A percentile compares a stretch with the other conserved stretches of the same genome.
phyloP scores from a whole-genome alignment of 2,797 vertebrate species.

The Odontamblyopus lacepedii region DNA sequence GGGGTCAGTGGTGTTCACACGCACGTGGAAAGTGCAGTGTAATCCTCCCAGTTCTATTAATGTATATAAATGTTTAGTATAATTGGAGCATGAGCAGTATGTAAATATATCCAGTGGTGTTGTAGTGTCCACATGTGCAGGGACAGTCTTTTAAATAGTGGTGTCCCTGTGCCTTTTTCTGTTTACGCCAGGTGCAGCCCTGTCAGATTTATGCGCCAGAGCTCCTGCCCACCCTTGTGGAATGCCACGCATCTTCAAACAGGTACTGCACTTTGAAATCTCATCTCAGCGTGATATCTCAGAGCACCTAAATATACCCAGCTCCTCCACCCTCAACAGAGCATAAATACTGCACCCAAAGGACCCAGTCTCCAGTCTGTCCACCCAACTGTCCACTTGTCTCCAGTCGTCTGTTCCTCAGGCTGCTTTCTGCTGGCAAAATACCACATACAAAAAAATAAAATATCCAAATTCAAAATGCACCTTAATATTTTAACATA shows the following conservation, averaged over 20 bases:
- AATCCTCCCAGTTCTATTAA: no score
- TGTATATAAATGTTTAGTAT: background rate
- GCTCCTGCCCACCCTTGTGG: constrained; percentile 72
- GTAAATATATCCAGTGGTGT: constrained; percentile 66
- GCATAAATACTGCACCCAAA: constrained; percentile 69
- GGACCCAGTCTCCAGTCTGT: constrained; percentile 65
- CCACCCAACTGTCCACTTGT: constrained; percentile 68
- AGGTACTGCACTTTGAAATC: constrained; percentile 81
- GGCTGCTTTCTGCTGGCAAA: background rate
- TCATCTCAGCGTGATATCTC: constrained; percentile 73
- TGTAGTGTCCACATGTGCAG: constrained; percentile 66
- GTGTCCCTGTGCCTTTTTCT: constrained; percentile 62
- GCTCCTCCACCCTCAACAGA: constrained; percentile 58
- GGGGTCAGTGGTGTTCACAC: no score
- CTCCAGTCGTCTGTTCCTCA: constrained; percentile 52
- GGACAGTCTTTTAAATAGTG: constrained; percentile 65
- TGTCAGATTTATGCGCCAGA: constrained; percentile 73
- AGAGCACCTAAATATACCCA: constrained; percentile 75
- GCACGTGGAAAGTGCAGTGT: no score
- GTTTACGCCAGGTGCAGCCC: constrained; percentile 74
- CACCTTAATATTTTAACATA: no score
- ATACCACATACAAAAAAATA: no score
- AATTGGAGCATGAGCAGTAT: constrained; percentile 50
- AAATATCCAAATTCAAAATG: no score
- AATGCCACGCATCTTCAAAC: constrained; percentile 81